Conservation (phyloP, 2,113 vertebrate genomes). For the Balaenoptera acutorostrata region DNA sequence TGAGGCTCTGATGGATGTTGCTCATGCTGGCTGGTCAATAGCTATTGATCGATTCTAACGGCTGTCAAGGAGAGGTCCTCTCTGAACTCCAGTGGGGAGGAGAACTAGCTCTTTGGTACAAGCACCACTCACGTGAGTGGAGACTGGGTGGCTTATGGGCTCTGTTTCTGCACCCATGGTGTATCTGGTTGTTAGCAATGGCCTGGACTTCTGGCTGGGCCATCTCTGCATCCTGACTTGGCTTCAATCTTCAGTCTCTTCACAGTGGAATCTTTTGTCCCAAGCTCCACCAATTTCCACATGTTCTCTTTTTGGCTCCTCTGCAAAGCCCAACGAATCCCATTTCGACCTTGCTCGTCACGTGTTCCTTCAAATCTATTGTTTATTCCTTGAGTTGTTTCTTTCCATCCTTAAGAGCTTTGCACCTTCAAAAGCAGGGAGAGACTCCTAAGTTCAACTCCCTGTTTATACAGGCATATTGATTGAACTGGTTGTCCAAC, state of each 20-base stretch:
- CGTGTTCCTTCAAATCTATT: not conserved
- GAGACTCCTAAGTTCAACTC: not conserved
- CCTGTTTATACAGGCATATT: not conserved
- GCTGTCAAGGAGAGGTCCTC: not conserved
- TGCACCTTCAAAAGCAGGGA: not conserved
- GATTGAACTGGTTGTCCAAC: conserved; percentile 2
- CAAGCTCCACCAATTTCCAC: not conserved
- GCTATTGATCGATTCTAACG: not conserved
- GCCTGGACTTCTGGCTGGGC: not conserved
- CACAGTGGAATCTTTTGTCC: not conserved
- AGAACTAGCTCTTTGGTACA: not conserved
- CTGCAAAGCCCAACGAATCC: not conserved
- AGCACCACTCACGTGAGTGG: not conserved
- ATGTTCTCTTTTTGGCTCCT: not conserved
- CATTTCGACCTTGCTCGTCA: not conserved
- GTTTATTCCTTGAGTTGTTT: not conserved
- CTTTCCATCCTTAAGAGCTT: not conserved
- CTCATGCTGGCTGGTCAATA: not conserved
- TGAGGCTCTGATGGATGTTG: not conserved
- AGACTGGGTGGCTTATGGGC: not conserved
- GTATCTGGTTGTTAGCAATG: not conserved
- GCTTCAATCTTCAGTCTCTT: not conserved
- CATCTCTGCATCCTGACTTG: not conserved
- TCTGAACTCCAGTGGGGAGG: not conserved
- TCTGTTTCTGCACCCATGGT: not conserved